phyloP scores from a whole-genome alignment of 2,113 vertebrate species.

The Stegostoma tigrinum region DNA sequence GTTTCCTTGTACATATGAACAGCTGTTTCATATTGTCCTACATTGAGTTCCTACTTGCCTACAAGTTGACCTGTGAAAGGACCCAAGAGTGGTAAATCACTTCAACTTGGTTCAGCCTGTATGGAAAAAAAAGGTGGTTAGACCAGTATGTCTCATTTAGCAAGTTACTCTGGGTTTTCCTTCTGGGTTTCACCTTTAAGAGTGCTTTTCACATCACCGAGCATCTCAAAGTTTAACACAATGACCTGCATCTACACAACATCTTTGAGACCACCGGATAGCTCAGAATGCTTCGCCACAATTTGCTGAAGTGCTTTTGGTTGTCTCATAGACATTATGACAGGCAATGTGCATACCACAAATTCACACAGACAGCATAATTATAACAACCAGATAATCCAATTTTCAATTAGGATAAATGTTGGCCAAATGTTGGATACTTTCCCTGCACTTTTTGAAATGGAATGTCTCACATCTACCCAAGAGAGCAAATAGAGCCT shows the following conservation, averaged over 20 bases:
- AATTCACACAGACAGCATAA: neutral
- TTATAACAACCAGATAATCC: neutral
- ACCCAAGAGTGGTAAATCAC: too few species aligned
- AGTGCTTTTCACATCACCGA: neutral
- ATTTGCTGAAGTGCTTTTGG: neutral
- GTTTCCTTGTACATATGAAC: too few species aligned
- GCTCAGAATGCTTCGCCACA: neutral
- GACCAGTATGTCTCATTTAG: too few species aligned
- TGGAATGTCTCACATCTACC: neutral
- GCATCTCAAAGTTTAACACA: neutral
- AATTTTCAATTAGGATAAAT: neutral
- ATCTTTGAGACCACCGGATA: neutral
- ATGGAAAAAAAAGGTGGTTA: too few species aligned
- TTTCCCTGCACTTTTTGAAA: neutral
- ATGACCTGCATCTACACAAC: neutral
- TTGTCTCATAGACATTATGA: neutral
- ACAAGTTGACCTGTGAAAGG: too few species aligned
- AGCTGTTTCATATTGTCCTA: too few species aligned
- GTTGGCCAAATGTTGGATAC: neutral
- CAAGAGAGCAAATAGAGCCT: neutral
- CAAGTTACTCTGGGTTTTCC: too few species aligned
- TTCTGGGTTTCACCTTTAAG: neutral
- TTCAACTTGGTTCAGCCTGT: too few species aligned
- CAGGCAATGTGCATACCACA: neutral
- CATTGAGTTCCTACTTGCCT: too few species aligned